Evolutionary conservation across 2,888 invertebrate genomes (phyloP), one percentile per base, ranked within the genome.

Genomic region (Lordiphosa andalusiaca): DNA sequence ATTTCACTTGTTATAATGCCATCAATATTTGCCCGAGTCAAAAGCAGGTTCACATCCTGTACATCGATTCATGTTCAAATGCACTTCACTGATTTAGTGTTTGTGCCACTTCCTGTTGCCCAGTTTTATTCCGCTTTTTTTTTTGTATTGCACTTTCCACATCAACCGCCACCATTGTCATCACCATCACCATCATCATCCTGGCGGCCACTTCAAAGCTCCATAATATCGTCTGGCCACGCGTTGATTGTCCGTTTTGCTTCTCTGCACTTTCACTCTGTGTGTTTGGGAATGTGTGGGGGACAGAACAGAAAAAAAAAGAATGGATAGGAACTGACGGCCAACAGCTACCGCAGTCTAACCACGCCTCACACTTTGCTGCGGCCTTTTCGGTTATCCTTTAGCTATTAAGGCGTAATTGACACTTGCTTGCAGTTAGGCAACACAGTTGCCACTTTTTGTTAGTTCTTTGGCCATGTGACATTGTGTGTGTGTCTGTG

Each of bases 371-470:
- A 71, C 78, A 77, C 80, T 80, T 84, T 81, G 82, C 78, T 77
- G 84, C 71, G 80, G 80, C 75, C 64, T 77, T 81, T 81, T 83
- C 53, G 82, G 78, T 77, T 74, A 81, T 84, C 84, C 84, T 71
- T 77, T 84, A 61, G 84, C 80, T 60, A 84, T 84, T 81, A 84
- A 61, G 67, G 72, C 74, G 80, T 81, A 81, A 81, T 81, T 81
- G 80, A 82, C 80, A 81, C 80, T 81, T 72, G 69, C 71, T 69
- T 60, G 44, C 61, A 67, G 71, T 60, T 70, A 50, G 56, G 42
- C 56, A 54, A 30, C 61, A 52, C 50, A 44, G 54, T 54, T 51
- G 41, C 46, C 47, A 13, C 40, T 42, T 42, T 63, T 65, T 42
- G 19, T 19, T 39, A 21, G n/a, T 39, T 39, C 21, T 16, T 39